These are phyloP conservation scores for Pterophyllum scalare DNA, from an alignment of 2,113 vertebrate genomes.

Conservation along the genomic window DNA sequence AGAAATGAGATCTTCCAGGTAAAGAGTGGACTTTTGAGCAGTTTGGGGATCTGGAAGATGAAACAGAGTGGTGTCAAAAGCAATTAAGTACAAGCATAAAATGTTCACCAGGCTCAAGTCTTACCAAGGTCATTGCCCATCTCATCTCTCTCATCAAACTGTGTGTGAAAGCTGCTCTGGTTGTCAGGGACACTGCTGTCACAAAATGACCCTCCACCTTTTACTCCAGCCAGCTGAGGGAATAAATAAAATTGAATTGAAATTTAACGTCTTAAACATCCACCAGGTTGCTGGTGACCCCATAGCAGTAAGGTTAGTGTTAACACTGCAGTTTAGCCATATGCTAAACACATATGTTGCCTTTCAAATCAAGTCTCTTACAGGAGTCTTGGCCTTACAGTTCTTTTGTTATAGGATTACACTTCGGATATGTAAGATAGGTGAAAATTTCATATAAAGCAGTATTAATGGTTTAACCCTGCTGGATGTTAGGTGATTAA, in stretches of 20 bases:
- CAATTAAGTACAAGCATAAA: not conserved
- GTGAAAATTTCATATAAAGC: too few relatives aligned
- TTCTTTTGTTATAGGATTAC: not conserved
- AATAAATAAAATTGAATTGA: not conserved
- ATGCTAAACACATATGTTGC: not conserved
- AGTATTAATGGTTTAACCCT: too few relatives aligned
- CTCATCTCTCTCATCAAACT: constrained; percentile 80
- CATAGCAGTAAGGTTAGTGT: not conserved
- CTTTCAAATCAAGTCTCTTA: not conserved
- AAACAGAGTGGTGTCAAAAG: not conserved
- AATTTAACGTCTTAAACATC: not conserved
- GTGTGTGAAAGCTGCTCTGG: constrained; percentile 79
- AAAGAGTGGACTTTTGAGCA: constrained; percentile 74
- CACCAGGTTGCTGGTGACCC: not conserved
- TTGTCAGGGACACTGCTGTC: constrained; percentile 78
- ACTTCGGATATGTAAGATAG: not conserved
- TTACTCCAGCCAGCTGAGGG: constrained; percentile 49
- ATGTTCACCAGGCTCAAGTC: not conserved
- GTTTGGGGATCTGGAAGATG: constrained; percentile 34
- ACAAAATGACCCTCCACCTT: constrained; percentile 65
- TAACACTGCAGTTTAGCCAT: not conserved
- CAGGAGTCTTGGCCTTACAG: not conserved
- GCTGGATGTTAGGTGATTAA: too few relatives aligned
- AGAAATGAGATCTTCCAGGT: constrained; percentile 92
- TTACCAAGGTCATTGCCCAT: constrained; percentile 42